Evolutionary conservation across 2,113 vertebrate species (phyloP).

Genomic region (Microtus pennsylvanicus): DNA sequence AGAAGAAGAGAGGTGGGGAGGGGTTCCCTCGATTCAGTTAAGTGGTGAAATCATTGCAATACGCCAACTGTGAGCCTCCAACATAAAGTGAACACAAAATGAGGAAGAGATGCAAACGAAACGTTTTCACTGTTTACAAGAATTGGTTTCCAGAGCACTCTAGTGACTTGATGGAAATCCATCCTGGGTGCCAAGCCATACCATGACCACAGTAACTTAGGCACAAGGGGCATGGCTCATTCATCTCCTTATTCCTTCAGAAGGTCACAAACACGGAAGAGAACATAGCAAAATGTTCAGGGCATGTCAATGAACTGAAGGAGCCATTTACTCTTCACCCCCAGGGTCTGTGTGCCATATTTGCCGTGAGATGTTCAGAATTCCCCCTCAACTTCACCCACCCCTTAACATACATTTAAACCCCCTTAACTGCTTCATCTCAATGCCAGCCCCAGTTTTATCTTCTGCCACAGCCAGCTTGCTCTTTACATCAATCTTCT

Average conservation of each 20-base stretch:
- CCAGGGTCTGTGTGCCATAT: fast-evolving
- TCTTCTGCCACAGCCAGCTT: background rate
- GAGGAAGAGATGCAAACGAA: background rate
- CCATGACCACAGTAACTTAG: background rate
- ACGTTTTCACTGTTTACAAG: background rate
- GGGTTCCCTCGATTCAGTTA: background rate
- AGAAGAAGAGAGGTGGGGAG: background rate
- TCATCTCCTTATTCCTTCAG: background rate
- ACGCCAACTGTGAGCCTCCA: background rate
- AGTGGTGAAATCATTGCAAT: background rate
- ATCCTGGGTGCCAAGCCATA: background rate
- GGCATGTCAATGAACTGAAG: background rate
- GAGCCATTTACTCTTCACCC: background rate
- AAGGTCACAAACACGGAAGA: background rate
- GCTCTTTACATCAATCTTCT: background rate
- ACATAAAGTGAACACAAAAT: background rate
- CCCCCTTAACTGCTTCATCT: background rate
- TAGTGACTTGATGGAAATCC: background rate
- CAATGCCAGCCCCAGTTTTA: background rate
- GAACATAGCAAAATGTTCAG: background rate
- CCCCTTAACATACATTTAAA: background rate
- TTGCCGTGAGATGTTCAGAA: background rate
- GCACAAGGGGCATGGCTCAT: background rate
- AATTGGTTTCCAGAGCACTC: background rate
- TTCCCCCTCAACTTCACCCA: background rate